These are phyloP conservation scores for Pocillopora verrucosa DNA, from an alignment of 64 coral and sea anemone species.

Conservation along the genomic window DNA sequence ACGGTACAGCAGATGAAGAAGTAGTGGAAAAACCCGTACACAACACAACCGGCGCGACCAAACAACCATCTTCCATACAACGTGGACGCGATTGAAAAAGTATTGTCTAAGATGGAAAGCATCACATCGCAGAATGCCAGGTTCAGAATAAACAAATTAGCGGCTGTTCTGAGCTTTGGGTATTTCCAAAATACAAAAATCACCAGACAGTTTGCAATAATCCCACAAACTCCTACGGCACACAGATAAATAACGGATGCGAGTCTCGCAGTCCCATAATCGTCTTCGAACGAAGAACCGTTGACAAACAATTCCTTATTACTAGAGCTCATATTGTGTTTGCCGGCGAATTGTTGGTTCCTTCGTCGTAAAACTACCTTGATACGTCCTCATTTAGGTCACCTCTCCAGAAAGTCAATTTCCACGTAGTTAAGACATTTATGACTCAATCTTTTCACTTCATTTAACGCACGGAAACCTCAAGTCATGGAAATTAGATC, in stretches of 20 bases:
- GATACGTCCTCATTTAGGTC: not conserved
- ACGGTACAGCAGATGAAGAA: slow-evolving; percentile 89
- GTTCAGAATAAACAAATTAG: slow-evolving; percentile 97
- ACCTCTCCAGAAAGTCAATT: not conserved
- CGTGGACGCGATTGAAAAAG: slow-evolving; percentile 69
- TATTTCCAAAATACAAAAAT: slow-evolving; percentile 79
- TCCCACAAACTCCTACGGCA: slow-evolving; percentile 57
- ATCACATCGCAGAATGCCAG: slow-evolving; percentile 87
- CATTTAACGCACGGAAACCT: not conserved
- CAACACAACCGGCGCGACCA: slow-evolving; percentile 61
- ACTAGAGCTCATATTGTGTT: slow-evolving; percentile 15
- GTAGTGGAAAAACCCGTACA: slow-evolving; percentile 87
- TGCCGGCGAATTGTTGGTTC: not conserved
- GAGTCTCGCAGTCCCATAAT: slow-evolving; percentile 35
- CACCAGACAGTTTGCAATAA: slow-evolving; percentile 75
- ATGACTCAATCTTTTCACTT: not conserved
- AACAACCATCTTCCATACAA: slow-evolving; percentile 70
- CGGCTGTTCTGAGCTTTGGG: slow-evolving; percentile 76
- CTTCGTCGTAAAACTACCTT: not conserved
- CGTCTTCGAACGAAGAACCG: slow-evolving; percentile 26
- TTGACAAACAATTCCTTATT: not conserved
- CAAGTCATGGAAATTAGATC: not conserved
- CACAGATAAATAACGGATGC: slow-evolving; percentile 71
- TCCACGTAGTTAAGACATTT: not conserved
- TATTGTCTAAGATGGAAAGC: slow-evolving; percentile 69